Evolutionary conservation across 2,797 vertebrate genomes (phyloP), one percentile per base, ranked within the genome.

Genomic region (Chiloscyllium punctatum): DNA sequence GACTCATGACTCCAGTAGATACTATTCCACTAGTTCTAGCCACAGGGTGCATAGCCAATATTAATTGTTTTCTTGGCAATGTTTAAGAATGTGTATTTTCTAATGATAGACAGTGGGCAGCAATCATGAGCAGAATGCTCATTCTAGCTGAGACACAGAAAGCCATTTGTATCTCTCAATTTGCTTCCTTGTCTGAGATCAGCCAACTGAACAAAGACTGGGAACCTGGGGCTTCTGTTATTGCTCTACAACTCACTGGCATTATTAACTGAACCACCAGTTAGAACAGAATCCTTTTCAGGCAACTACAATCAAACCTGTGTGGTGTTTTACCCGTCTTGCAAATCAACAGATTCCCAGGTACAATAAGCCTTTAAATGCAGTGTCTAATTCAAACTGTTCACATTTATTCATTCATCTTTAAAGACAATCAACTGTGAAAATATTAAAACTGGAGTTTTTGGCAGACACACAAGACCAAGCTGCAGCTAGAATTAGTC

Each of bases 371-470:
- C 18, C 18, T 69, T 69, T 42, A 69, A 84, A 84, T 25, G 21
- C 25, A 9, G 82, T 48, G 69, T 92, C 69, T 92, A 92, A 37
- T 33, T 88, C 86, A 88, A 16, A 57, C 86, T 1, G 53, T 92
- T 69, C n/a, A 25, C 42, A 84, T 84, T 23, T 48, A 42, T 92
- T 92, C 90, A 92, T 92, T 66, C 62, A 42, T 92, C 90, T 42
- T 69, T 92, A n/a, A 92, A 68, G 90, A 69, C 66, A 92, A 92
- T 68, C 66, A 68, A 92, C 90, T 92, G 16, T 42, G 68, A 92
- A 92, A 37, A 68, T 18, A 69, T 92, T 92, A 92, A 92, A 42
- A 92, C 21, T n/a, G 11, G 4, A 9, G 66, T 69, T 37, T 37
- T 68, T 92, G 33, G 57, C 88, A 66, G 88, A 21, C 33, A n/a